Evolutionary conservation across 2,113 vertebrate genomes (phyloP), one percentile per base, ranked within the genome.

Genomic region (Hydrolagus affinis): DNA sequence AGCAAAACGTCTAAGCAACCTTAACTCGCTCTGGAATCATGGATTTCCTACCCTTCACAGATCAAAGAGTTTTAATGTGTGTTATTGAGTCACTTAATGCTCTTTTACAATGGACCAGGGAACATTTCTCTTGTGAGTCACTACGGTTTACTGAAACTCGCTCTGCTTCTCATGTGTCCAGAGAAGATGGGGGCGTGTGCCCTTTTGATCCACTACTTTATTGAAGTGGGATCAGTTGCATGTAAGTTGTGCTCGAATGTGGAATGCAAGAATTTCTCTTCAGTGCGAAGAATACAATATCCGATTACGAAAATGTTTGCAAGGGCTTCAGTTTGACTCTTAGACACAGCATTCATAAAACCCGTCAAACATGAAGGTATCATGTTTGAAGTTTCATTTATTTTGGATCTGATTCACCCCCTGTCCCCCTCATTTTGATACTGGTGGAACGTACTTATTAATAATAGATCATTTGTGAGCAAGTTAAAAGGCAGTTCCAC

Each of bases 1-100:
- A 64, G 15, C 66, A 83, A 83, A 66, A 68, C 59, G 44, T 66
- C 78, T 32, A 28, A 68, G 28, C 25, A 66, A 30, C 12, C 8
- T 83, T 66, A 66, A 83, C 60, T 83, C 12, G 66, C 25, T 62
- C 9, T 64, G 17, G 62, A 11, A 83, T 64, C 62, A 66, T 66
- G 66, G 78, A 83, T 83, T 83, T 83, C 78, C 66, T 83, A 68
- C 64, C 78, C 78, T 83, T 83, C 60, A 83, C 28, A 68, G 78
- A 83, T 83, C 78, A 83, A 83, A 83, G 78, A 21, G 60, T 83
- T 83, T 56, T 66, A 30, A 32, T 17, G 32, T 83, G 78, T 15
- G 10, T 66, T 68, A 83, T 28, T 66, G 60, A 68, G 8, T 83
- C 60, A 66, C 78, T 83, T 83, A 83, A 83, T 83, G 78, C 66